Evolutionary conservation across 2,797 vertebrate species (phyloP), one percentile per base, ranked within the genome.

Genomic region (Austrolebias charrua): DNA sequence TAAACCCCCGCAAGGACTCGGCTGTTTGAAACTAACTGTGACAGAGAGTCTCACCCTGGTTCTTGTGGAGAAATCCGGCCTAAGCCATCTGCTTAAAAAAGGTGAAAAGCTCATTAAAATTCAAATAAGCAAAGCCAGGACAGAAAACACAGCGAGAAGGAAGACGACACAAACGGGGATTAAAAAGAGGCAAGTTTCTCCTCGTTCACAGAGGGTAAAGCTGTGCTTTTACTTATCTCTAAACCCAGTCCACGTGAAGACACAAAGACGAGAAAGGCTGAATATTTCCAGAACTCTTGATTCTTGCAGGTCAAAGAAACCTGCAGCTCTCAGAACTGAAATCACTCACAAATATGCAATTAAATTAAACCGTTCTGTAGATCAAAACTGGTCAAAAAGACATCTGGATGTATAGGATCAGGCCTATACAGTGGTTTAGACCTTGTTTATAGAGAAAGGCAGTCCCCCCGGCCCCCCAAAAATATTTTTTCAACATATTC

Each of bases 31-130:
- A 90, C 87, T 88, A 92, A 89, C 81, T 85, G 87, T 88, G 89
- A 90, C 87, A 81, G 83, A 88, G 81, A 88, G 73, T 87, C 85
- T 90, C 86, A 76, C 81, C 86, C 86, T 55, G 82, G 79, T 76
- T 88, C 86, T 89, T 85, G 77, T 71, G 80, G 75, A 83, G 79
- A 88, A 89, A 91, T 88, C 86, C 87, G 73, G 87, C 76, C 81
- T 88, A 75, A 88, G 89, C 89, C 86, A 89, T 89, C 88, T 91
- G 90, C 88, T 91, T 87, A 87, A 89, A 88, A n/a, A 91, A 90
- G 91, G 89, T 92, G 90, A 91, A 92, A 90, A 86, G 87, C 90
- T 90, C 89, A 92, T 93, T 92, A 90, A 89, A 89, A 91, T 92
- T 89, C 84, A 89, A 91, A 90, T 82, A 86, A 87, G 86, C 69